Evolutionary conservation across 2,888 invertebrate species (phyloP).

Genomic region (Ptilodon capucinus): DNA sequence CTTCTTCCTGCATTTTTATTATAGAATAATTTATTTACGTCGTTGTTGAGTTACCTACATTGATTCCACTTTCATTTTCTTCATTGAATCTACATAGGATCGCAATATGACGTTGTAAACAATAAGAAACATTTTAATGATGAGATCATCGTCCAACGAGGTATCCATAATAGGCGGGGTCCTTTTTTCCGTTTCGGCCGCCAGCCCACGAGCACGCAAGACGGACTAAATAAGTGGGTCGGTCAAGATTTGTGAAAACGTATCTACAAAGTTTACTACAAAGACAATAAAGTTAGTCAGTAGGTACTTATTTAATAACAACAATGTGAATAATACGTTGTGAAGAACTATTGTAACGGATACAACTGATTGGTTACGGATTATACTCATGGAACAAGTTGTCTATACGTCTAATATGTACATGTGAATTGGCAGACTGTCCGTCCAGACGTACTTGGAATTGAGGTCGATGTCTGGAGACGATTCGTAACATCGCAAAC

Average conservation of each 20-base stretch:
- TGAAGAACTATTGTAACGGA: neutral
- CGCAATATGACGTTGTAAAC: slow-evolving; percentile 19
- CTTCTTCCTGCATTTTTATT: no score
- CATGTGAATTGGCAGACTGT: neutral
- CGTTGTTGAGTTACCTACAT: no score
- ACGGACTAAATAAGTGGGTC: slow-evolving; percentile 5
- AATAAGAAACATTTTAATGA: slow-evolving; percentile 38
- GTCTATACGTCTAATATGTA: neutral
- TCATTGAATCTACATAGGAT: slow-evolving; percentile 4
- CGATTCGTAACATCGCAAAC: neutral
- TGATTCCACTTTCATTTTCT: slow-evolving; percentile 32
- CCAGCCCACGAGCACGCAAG: slow-evolving; percentile 29
- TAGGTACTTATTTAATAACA: neutral
- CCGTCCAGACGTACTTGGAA: neutral
- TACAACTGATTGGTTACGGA: neutral
- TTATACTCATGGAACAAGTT: neutral
- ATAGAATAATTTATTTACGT: no score
- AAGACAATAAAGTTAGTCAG: neutral
- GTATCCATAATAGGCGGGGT: slow-evolving; percentile 47
- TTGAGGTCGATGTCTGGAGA: neutral
- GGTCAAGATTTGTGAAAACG: neutral
- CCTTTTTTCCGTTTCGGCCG: slow-evolving; percentile 39
- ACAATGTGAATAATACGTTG: neutral
- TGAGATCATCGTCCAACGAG: slow-evolving; percentile 51
- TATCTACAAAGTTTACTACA: neutral